A percentile compares a stretch with the other conserved stretches of the same genome.
These are phyloP conservation scores for Sandelia bainsii DNA, from an alignment of 2,797 vertebrate species.

Conservation along the genomic window DNA sequence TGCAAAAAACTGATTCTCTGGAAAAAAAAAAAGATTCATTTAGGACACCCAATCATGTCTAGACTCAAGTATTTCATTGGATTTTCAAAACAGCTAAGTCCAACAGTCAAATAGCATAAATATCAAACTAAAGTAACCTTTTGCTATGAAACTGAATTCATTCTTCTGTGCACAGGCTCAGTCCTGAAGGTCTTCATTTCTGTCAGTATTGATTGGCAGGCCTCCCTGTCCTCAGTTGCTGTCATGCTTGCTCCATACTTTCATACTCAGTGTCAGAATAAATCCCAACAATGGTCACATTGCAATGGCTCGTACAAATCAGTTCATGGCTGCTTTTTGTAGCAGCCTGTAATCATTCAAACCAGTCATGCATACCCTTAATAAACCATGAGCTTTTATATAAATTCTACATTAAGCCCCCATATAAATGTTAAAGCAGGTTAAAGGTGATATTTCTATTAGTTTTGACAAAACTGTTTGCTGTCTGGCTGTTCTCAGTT, in stretches of 20 bases:
- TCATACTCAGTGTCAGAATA: constrained; percentile 15
- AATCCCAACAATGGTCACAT: constrained; percentile 23
- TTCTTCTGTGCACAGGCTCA: not conserved
- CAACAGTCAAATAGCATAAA: constrained; percentile 61
- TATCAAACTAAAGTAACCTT: constrained; percentile 65
- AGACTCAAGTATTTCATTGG: constrained; percentile 32
- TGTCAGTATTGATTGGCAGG: constrained; percentile 57
- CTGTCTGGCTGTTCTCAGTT: not conserved
- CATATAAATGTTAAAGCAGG: constrained; percentile 18
- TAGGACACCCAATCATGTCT: constrained; percentile 20
- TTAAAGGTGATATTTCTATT: constrained; percentile 1
- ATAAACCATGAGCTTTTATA: constrained; percentile 21
- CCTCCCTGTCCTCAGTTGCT: constrained; percentile 28
- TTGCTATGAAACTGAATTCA: constrained; percentile 19
- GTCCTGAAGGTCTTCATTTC: constrained; percentile 16
- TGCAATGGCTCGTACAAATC: constrained; percentile 7
- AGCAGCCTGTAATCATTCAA: constrained; percentile 25
- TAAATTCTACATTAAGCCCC: constrained; percentile 15
- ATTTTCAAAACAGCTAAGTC: constrained; percentile 31
- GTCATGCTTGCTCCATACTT: constrained; percentile 17
- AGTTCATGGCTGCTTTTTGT: constrained; percentile 35
- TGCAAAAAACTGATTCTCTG: not conserved
- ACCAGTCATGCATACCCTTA: not conserved
- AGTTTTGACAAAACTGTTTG: constrained; percentile 1
- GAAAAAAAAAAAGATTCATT: not conserved